Base-by-base conservation (phyloP, 1,140 invertebrate genomes). In the Drosophila azteca region DNA sequence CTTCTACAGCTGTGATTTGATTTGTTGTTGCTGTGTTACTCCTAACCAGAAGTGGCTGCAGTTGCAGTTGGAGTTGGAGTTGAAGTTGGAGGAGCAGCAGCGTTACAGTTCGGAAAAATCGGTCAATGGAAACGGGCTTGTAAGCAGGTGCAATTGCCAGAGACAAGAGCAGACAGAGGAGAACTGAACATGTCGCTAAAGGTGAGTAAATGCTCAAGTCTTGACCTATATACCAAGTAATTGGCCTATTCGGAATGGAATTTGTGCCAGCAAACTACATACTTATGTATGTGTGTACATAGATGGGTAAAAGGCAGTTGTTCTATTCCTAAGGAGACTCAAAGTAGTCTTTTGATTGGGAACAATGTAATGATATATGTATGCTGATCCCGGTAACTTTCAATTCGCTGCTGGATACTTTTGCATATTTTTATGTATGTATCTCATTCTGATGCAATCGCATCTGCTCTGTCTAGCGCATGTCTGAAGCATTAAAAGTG, bases 121-220 rank as follows among this genome's bases (percentile, higher is more conserved):
- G 82, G 82, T 87, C 82, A 87, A 88, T 88, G 82, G 82, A 88
- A 87, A 87, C 83, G 79, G 79, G 79, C 82, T 71, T 82, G 59
- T 78, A 76, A 82, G 78, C 82, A 87, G 82, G 83, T 87, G 82
- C 83, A 87, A 80, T 52, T 60, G 66, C 60, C 41, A 73, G n/a
- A 35, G 26, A 55, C 29, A 29, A 44, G 9, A 50, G 43, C 54
- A 44, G 61, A 52, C 46, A 55, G 55, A 15, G 60, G 60, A 54
- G 66, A 41, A 51, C 59, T 54, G 67, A 87, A 61, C 62, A 87
- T 87, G 82, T 87, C 82, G 72, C 82, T 87, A 59, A 87, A 87
- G 83, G 82, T 87, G 50, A 88, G 82, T 85, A 61, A 75, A 75
- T 65, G 70, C 61, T 65, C 71, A 65, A 57, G 43, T 26, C 31